Percentiles rank a stretch among this genome's conserved stretches.
phyloP scores from a whole-genome alignment of 2,113 vertebrate species.

The Laticauda laticaudata region DNA sequence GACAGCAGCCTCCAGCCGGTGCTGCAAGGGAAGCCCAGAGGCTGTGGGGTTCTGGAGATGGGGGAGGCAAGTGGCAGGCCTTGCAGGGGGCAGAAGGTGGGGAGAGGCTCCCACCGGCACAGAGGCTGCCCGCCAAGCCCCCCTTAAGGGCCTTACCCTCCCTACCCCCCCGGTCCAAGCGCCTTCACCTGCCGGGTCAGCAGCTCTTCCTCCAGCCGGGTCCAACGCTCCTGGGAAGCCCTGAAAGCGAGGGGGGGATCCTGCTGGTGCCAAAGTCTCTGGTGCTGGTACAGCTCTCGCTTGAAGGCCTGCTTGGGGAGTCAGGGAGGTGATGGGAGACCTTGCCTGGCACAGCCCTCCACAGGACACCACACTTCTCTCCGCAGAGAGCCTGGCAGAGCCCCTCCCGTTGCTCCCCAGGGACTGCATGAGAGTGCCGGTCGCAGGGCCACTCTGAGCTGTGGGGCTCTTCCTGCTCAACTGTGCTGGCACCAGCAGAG shows the following conservation, averaged over 20 bases:
- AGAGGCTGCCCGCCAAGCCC: too few species aligned
- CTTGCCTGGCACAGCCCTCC: not conserved
- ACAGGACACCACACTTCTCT: not conserved
- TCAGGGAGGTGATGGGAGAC: not conserved
- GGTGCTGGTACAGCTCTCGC: conserved; percentile 85
- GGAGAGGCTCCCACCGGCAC: not conserved
- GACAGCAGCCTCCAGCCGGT: conserved; percentile 82
- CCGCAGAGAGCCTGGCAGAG: not conserved
- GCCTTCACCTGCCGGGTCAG: conserved; percentile 78
- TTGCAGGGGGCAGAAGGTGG: too few species aligned
- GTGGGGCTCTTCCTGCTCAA: not conserved
- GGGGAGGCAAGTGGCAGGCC: not conserved
- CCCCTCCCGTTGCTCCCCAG: not conserved
- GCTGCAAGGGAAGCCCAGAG: conserved; percentile 59
- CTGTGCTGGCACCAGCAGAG: not conserved
- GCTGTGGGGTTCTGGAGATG: not conserved
- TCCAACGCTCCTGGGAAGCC: conserved; percentile 83
- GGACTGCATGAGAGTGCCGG: not conserved
- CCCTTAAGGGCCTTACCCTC: not conserved
- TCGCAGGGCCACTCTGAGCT: not conserved
- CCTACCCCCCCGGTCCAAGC: too few species aligned
- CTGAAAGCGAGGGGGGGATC: conserved; percentile 57
- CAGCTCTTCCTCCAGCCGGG: conserved; percentile 79
- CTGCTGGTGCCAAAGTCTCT: conserved; percentile 76
- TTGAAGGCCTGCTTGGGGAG: conserved; percentile 77